Percentiles rank a stretch among this genome's conserved stretches.
Conservation (phyloP, 2,888 invertebrate species). For the Portevinia maculata region DNA sequence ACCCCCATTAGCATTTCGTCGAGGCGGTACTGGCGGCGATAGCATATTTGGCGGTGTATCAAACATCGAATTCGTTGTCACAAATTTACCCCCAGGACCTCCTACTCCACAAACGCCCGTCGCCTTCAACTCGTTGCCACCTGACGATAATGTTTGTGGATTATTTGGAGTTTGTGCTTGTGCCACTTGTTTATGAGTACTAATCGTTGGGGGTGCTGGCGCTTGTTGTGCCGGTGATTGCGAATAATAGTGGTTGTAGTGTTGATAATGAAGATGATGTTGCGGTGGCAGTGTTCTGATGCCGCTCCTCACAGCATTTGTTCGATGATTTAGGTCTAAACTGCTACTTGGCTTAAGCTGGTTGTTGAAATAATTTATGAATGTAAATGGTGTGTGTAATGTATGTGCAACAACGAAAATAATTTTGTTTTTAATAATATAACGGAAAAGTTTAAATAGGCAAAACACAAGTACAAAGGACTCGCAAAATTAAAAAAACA, state of each 20-base stretch:
- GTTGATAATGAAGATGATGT: constrained; percentile 73
- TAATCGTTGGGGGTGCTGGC: constrained; percentile 76
- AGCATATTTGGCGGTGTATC: constrained; percentile 82
- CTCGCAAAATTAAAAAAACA: constrained; percentile 58
- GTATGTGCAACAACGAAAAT: constrained; percentile 74
- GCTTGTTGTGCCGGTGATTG: constrained; percentile 66
- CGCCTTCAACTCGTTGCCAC: constrained; percentile 27
- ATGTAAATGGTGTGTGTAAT: constrained; percentile 75
- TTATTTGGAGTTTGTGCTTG: constrained; percentile 54
- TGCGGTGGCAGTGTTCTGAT: constrained; percentile 65
- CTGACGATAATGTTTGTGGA: constrained; percentile 33
- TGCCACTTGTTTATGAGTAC: constrained; percentile 74
- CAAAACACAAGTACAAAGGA: constrained; percentile 72
- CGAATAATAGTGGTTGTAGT: constrained; percentile 63
- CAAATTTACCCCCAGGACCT: constrained; percentile 56
- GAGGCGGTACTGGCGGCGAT: constrained; percentile 82
- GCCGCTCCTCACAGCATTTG: constrained; percentile 65
- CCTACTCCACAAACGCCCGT: neutral
- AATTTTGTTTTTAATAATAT: constrained; percentile 75
- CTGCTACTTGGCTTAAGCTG: constrained; percentile 81
- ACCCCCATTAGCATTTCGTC: constrained; percentile 75
- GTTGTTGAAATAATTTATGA: constrained; percentile 72
- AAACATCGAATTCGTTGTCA: constrained; percentile 79
- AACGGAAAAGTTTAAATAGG: constrained; percentile 74
- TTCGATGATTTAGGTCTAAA: constrained; percentile 77